Evolutionary conservation across 2,888 invertebrate species (phyloP), one percentile per base, ranked within the genome.

Genomic region (Chrysolina americana): DNA sequence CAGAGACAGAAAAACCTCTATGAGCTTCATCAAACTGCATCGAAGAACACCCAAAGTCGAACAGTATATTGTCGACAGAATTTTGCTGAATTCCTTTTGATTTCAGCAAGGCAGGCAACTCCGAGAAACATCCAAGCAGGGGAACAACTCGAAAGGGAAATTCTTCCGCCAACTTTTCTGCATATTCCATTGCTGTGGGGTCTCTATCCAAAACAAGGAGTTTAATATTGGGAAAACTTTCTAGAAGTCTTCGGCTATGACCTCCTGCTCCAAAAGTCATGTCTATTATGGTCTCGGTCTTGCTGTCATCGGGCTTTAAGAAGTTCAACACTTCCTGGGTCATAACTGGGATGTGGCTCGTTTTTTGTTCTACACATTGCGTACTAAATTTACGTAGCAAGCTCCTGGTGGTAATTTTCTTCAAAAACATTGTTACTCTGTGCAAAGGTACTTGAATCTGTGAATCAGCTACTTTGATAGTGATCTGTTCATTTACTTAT

Each of bases 251-350:
- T 80, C 89, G 90, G 11, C 95, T 92, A 85, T 98, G 98, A 0
- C 98, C 98, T 9, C 98, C 98, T 23, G 95, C 95, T 41, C 98
- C 98, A 89, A 98, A 98, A 15, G 98, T 98, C 97, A 98, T 97
- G 85, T 98, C 98, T 77, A 98, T 89, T 80, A 95, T 92, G 8
- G 90, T 88, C 87, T 94, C 92, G 74, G 91, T 89, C 87, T 94
- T 91, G 74, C 91, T 89, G 9, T 68, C 36, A 76, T 88, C 86
- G 0, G 94, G 93, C 79, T 93, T 90, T 65, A 96, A 87, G 85
- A 92, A 92, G 72, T 92, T 88, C 64, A 95, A 85, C 0, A 94
- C 93, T 87, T 95, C 93, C 76, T 92, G 89, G 62, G 90, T 88
- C 92, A 96, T 92, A 4, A 96, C 96, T 28, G 96, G 96, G 53